Percentiles rank a stretch among this genome's conserved stretches.
Conservation (phyloP, 2,113 vertebrate species). For the Trichomycterus rosablanca region DNA sequence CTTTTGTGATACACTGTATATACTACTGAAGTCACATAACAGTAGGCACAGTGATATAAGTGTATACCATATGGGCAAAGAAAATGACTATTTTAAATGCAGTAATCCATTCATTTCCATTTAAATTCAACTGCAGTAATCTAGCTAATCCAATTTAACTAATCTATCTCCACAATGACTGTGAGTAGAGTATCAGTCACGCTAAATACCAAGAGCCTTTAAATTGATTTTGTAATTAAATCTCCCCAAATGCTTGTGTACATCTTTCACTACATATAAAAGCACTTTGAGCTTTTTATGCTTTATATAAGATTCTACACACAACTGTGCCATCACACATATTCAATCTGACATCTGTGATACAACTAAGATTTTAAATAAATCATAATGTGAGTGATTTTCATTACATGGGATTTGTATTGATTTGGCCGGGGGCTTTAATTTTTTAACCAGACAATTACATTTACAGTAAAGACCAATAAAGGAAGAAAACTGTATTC, state of each 20-base stretch:
- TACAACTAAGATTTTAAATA: too few species aligned
- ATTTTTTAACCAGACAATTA: too few species aligned
- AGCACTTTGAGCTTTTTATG: neutral
- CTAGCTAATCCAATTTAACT: neutral
- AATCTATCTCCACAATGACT: constrained; percentile 1
- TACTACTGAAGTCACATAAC: too few species aligned
- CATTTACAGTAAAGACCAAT: neutral
- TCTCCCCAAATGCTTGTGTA: neutral
- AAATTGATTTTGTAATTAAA: constrained; percentile 9
- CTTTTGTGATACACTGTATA: too few species aligned
- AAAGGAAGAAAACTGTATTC: too few species aligned
- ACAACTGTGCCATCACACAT: neutral
- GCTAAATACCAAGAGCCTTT: constrained; percentile 5
- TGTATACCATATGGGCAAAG: too few species aligned
- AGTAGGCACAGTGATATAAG: too few species aligned
- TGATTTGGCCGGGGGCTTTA: too few species aligned
- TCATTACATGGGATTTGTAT: too few species aligned
- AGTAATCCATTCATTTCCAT: neutral
- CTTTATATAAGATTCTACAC: too few species aligned
- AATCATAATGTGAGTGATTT: too few species aligned
- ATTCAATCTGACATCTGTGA: too few species aligned
- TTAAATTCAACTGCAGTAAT: neutral
- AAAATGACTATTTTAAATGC: neutral
- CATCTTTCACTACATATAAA: neutral
- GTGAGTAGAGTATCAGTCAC: neutral